Base-by-base conservation (phyloP, 2,113 vertebrate species). In the Anas platyrhynchos region DNA sequence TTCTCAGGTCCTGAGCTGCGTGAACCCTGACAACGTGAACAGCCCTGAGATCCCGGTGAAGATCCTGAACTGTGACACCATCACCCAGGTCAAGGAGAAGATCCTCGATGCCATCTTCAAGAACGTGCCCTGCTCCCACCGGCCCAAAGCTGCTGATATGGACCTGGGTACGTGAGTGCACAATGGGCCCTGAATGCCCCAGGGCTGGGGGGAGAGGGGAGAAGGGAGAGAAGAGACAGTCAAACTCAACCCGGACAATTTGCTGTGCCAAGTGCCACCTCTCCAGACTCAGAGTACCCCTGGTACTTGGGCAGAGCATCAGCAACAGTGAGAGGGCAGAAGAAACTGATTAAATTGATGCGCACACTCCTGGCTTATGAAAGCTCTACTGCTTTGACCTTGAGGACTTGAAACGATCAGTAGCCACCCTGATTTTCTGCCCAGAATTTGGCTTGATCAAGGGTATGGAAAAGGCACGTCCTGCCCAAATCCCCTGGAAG, bases 31-130 rank as follows among this genome's bases (percentile, higher is more conserved):
- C 96, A 99, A 98, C 1, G 98, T 98, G 97, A 99, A 99, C 97
- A 99, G 99, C 73, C 98, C 99, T 0, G 99, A 99, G 98, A 98
- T 99, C 94, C 99, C 99, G 0, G 99, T 99, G 91, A 99, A 99
- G 98, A 99, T 98, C 69, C 97, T 99, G 74, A 99, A 99, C 96
- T 99, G 99, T 3, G 99, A 99, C 97, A 99, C 99, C 94, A 99
- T 99, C 97, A 99, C 98, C 3, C 99, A 99, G 93, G 99, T 99
- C 93, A 99, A 99, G 96, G 99, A 99, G 97, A 99, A 99, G 97
- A 99, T 99, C 91, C 98, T 99, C 3, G 99, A 99, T 8, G 99
- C 99, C 96, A 99, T 99, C 97, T 99, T 99, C 97, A 99, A 99
- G 98, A 99, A 99, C 0, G 98, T 99, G 41, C 99, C 99, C 26